Evolutionary conservation across 2,113 vertebrate species (phyloP).

Genomic region (Myiozetetes cayanensis): DNA sequence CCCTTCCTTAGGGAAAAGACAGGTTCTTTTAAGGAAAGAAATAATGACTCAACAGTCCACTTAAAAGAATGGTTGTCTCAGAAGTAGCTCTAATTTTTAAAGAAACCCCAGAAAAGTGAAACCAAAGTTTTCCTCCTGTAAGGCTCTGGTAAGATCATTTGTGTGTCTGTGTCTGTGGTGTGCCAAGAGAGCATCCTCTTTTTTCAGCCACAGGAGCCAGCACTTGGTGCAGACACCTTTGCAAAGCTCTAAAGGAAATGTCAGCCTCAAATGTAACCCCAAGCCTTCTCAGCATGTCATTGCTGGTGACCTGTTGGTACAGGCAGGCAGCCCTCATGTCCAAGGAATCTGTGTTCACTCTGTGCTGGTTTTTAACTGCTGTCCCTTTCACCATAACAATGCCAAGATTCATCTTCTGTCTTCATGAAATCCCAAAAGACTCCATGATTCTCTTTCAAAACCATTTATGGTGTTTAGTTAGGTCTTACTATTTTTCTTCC

Average conservation of each 20-base stretch:
- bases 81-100: constrained; percentile 49
- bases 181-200: neutral
- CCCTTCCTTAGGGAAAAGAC: constrained; percentile 7
- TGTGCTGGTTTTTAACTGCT: neutral
- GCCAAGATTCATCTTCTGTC: neutral
- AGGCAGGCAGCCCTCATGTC: neutral
- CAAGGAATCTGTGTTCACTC: neutral
- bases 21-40: constrained; percentile 48
- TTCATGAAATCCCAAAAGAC: neutral
- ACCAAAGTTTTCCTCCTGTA: constrained; percentile 69
- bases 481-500: neutral
- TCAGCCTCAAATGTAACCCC: neutral
- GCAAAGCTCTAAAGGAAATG: neutral
- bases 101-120: constrained; percentile 47
- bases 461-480: neutral
- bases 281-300: neutral
- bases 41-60: neutral
- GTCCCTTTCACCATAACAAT: neutral
- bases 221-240: neutral
- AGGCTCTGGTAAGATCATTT: neutral
- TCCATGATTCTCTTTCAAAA: constrained; percentile 24
- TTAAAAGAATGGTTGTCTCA: neutral
- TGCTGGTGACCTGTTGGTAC: neutral
- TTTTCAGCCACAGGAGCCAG: neutral
- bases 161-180: neutral